Evolutionary conservation across 2,113 vertebrate genomes (phyloP).

Genomic region (Sialia sialis): DNA sequence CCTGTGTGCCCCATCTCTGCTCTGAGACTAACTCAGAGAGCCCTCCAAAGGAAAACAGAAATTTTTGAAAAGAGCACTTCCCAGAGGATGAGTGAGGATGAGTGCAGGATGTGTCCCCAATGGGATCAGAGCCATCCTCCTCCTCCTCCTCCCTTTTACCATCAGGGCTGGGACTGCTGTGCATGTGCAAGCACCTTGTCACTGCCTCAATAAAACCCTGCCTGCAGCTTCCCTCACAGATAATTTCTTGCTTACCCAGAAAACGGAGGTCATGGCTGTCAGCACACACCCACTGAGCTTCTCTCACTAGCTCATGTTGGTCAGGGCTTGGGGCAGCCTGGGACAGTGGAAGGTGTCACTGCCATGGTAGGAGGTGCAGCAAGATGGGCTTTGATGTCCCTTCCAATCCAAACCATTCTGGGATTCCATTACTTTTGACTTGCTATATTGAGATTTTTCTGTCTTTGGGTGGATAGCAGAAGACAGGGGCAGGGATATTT

Average conservation of each 20-base stretch:
- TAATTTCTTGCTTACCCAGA: neutral
- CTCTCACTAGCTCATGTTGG: neutral
- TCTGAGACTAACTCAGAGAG: neutral
- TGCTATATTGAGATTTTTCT: neutral
- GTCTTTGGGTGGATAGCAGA: neutral
- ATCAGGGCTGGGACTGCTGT: neutral
- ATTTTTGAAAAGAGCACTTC: neutral
- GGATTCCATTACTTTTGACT: neutral
- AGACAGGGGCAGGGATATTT: neutral
- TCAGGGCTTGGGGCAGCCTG: neutral
- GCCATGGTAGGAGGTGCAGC: neutral
- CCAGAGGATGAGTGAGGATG: neutral
- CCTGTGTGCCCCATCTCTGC: neutral
- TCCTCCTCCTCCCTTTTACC: neutral
- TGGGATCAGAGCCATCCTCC: neutral
- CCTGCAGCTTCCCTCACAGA: neutral
- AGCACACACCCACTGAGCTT: neutral
- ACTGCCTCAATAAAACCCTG: neutral
- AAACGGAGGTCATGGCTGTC: neutral
- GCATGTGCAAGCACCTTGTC: neutral
- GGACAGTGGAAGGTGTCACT: neutral
- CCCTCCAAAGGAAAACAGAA: neutral
- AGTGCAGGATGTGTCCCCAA: fast-evolving
- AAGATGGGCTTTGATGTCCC: neutral
- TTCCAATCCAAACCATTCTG: neutral